Evolutionary conservation across 2,888 invertebrate genomes (phyloP), one percentile per base, ranked within the genome.

Genomic region (Drosophila histrio): DNA sequence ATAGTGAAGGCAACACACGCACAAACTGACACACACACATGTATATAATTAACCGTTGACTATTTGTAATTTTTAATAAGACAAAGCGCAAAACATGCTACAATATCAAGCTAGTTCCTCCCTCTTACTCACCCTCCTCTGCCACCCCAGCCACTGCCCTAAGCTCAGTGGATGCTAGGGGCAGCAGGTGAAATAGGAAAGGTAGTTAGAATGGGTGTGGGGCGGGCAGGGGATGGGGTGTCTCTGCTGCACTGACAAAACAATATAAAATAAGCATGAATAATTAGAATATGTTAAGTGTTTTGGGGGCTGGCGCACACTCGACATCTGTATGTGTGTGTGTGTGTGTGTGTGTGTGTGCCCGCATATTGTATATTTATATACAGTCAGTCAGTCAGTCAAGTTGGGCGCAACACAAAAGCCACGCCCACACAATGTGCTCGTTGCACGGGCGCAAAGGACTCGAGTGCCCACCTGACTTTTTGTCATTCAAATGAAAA

Each of bases 221-320:
- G 5, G 2, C 30, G 39, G 30, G 5, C 5, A 15, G 11, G 7
- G 17, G 5, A 19, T 17, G 9, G 44, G 41, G 57, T 44, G 53
- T 54, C n/a, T 57, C 43, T 46, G 58, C 58, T 62, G 75, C 77
- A 68, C 72, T 72, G 68, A 56, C 58, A 79, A 81, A 86, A 89
- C 89, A 88, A 89, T 88, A 85, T 77, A 83, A 88, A 89, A 89
- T 89, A 89, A 90, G 89, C 89, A 88, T 87, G 89, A 89, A 90
- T 90, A 90, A 90, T 90, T 90, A 90, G 90, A 90, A 90, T 90
- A 90, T 89, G 90, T 90, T 90, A 90, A 90, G 90, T 89, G 90
- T 89, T 88, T 87, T 80, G 76, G 80, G 83, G 82, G 79, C 77
- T 13, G 34, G 43, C 74, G 65, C 52, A 79, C 82, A 83, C 82